Evolutionary conservation across 2,797 vertebrate species (phyloP).

Genomic region (Gallinago stenura): DNA sequence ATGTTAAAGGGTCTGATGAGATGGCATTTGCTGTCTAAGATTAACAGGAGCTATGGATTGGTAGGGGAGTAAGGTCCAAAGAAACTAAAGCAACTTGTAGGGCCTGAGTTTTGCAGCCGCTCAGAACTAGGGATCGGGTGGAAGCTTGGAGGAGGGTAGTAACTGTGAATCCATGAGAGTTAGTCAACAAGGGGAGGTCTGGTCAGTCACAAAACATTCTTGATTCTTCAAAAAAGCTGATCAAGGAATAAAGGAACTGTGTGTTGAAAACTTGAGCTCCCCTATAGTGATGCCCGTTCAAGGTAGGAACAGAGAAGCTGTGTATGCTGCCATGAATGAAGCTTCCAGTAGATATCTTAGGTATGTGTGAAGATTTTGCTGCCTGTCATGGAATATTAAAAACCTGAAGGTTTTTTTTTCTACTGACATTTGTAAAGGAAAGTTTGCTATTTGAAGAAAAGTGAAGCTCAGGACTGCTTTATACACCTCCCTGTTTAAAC

Average conservation of each 20-base stretch:
- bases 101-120: background rate
- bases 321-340: background rate
- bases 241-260: background rate
- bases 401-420: background rate
- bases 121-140: background rate
- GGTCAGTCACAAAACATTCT: background rate
- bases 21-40: background rate
- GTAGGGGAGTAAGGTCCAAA: background rate
- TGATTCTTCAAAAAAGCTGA: background rate
- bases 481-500: background rate
- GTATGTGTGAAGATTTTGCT: background rate
- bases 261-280: background rate
- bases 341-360: background rate
- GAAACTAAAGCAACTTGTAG: background rate
- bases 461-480: background rate
- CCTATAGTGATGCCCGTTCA: rapidly evolving
- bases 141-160: background rate
- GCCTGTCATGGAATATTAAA: background rate
- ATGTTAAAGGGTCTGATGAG: background rate
- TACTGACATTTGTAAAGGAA: background rate
- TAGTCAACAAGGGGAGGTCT: background rate
- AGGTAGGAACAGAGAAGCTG: background rate
- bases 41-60: background rate
- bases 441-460: background rate
- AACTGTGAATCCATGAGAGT: background rate